Evolutionary conservation across 2,113 vertebrate genomes (phyloP).

Genomic region (Myotis yumanensis): DNA sequence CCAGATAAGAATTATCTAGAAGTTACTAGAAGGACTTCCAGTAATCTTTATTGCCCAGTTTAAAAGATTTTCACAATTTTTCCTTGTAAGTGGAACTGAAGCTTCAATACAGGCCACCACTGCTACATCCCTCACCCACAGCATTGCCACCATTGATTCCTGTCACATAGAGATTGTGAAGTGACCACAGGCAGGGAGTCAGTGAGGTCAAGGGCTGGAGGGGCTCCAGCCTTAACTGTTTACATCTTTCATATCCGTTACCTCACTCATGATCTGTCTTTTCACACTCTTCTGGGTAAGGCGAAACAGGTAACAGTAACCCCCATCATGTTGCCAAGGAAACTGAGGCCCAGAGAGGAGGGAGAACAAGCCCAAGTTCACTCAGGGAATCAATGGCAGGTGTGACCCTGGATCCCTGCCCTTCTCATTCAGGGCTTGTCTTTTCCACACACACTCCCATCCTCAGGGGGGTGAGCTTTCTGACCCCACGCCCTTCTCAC

Average conservation of each 20-base stretch:
- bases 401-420: background rate
- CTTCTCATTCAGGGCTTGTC: background rate
- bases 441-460: background rate
- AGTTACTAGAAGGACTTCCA: background rate
- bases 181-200: background rate
- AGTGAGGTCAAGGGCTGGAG: background rate
- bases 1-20: background rate
- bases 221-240: background rate
- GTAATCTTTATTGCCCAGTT: background rate
- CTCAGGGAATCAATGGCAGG: background rate
- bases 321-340: background rate
- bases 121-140: background rate
- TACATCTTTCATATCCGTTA: background rate
- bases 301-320: background rate
- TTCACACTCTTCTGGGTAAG: background rate
- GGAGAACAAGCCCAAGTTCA: background rate
- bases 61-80: background rate
- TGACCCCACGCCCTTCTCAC: background rate
- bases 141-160: too few relatives aligned
- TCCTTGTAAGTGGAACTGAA: background rate
- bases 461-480: background rate
- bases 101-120: background rate
- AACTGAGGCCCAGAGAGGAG: background rate
- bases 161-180: background rate
- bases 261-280: background rate